Evolutionary conservation across 37 sponge, comb jelly and placozoan species (phyloP), one percentile per base, ranked within the genome.

Genomic region (Haliclona indistincta): DNA sequence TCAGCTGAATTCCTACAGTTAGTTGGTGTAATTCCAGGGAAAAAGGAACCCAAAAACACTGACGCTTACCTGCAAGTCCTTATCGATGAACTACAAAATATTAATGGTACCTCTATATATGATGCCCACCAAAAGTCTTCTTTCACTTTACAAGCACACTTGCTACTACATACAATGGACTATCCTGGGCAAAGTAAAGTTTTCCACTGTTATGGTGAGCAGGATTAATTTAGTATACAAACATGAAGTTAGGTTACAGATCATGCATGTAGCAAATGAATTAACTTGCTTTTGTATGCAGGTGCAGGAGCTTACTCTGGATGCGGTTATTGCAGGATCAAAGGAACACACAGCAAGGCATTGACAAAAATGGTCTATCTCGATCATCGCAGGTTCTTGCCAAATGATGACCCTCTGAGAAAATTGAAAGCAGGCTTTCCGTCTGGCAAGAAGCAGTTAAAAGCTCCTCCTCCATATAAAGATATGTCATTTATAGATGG

Each of bases 1-100:
- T 15, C 10, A 3, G 56, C 56, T 38, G 28, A 26, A 42, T 63
- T 38, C 25, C 13, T 77, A 2, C 8, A 64, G 2, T 37, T 64
- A 26, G 78, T 77, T 65, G 78, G 78, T 45, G 61, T 74, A 8
- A 30, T 60, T 43, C 75, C 75, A 60, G 75, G 75, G 43, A n/a
- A n/a, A n/a, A n/a, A 47, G 10, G 56, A 77, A 29, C 33, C 67
- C 11, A 47, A 64, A 37, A 34, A 23, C 15, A 34, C 64, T 10
- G 13, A 77, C 20, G 53, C 78, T 22, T 77, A 62, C 39, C 39
- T 77, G 11, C 66, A 77, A 22, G 38, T 77, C 4, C 35, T 77
- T 3, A 49, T 77, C 13, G 78, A 77, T 65, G 78, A 77, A 45
- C 54, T 77, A 34, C 54, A 64, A 26, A 3, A 25, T 26, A 39